Conservation (phyloP, 2,888 invertebrate genomes). For the Chymomyza fuscimana region DNA sequence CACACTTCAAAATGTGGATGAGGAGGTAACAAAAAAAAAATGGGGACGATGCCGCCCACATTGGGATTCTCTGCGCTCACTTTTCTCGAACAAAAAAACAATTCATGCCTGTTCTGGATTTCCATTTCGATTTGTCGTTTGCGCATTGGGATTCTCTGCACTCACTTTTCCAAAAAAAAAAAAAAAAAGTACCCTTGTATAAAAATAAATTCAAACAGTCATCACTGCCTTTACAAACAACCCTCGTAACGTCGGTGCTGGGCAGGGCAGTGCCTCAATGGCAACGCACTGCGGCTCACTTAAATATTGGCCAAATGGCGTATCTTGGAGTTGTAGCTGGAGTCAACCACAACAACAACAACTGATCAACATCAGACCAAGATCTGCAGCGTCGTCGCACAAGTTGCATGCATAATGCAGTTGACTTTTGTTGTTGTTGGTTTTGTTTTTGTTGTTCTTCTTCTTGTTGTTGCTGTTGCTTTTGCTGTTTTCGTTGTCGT, state of each 20-base stretch:
- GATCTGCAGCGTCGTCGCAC: constrained; percentile 20
- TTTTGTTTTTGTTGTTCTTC: constrained; percentile 1
- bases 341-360: not conserved
- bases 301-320: constrained; percentile 50
- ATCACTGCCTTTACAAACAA: too few species aligned
- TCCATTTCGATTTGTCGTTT: too few species aligned
- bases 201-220: too few species aligned
- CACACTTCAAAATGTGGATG: too few species aligned
- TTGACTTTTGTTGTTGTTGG: constrained; percentile 17
- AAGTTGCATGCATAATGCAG: constrained; percentile 61
- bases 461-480: constrained; percentile 16
- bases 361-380: not conserved
- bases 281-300: not conserved
- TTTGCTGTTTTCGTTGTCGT: constrained; percentile 28
- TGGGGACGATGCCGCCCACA: too few species aligned
- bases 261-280: constrained; percentile 25
- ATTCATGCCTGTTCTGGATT: too few species aligned
- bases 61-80: too few species aligned
- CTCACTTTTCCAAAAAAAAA: too few species aligned
- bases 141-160: too few species aligned
- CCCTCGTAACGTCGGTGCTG: constrained; percentile 1
- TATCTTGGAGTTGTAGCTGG: constrained; percentile 45
- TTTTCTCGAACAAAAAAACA: too few species aligned
- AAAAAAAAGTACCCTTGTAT: too few species aligned
- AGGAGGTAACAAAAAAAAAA: too few species aligned